These are phyloP conservation scores for Dromiciops gliroides DNA, from an alignment of 2,113 vertebrate genomes.

Conservation along the genomic window DNA sequence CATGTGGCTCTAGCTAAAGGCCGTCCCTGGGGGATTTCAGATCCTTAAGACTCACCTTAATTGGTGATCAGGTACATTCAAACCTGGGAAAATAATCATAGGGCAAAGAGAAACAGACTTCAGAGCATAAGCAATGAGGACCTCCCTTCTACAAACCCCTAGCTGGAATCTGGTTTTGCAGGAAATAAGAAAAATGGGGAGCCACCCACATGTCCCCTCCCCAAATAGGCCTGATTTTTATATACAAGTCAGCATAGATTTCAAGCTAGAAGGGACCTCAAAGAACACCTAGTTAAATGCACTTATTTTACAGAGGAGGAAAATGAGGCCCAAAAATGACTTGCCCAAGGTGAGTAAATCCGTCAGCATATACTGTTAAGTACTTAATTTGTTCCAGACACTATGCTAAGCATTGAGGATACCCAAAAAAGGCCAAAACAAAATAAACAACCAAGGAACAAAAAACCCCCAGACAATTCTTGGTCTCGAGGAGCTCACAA, in stretches of 20 bases:
- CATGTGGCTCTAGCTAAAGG: not conserved
- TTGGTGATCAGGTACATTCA: not conserved
- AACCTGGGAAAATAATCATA: not conserved
- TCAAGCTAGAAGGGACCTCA: not conserved
- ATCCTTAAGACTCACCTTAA: not conserved
- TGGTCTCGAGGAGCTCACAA: not conserved
- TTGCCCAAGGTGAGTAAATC: not conserved
- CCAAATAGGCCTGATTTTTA: not conserved
- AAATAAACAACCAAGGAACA: not conserved
- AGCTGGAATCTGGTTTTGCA: not conserved
- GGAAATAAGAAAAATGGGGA: not conserved
- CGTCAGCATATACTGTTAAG: not conserved
- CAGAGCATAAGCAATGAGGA: not conserved
- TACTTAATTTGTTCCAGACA: not conserved
- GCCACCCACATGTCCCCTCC: not conserved
- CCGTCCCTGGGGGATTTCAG: not conserved
- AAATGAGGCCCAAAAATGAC: not conserved
- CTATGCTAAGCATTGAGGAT: not conserved
- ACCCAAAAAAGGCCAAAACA: not conserved
- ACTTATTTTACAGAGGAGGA: not conserved
- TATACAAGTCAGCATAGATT: not conserved
- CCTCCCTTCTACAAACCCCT: not conserved
- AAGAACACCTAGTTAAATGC: not conserved
- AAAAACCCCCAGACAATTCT: not conserved
- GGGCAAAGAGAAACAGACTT: not conserved